A percentile compares a stretch with the other conserved stretches of the same genome.
phyloP scores from a whole-genome alignment of 2,113 vertebrate species.

The Atrichornis clamosus region DNA sequence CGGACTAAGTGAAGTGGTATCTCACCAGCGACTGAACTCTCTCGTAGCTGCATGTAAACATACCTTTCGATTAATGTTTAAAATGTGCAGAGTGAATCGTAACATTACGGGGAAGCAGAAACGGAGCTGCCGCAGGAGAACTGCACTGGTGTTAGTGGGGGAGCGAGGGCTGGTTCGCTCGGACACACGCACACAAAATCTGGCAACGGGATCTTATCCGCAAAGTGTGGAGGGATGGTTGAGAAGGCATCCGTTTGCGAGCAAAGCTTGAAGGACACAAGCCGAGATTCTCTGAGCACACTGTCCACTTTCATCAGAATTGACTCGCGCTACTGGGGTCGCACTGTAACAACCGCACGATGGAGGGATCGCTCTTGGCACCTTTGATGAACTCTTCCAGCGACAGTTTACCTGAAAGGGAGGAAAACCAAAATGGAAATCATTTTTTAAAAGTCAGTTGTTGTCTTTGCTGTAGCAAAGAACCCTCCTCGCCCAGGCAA shows the following conservation, averaged over 20 bases:
- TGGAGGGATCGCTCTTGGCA: slow-evolving; percentile 86
- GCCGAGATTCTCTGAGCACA: slow-evolving; percentile 58
- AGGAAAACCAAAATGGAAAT: background rate
- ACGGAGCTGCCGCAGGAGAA: slow-evolving; percentile 26
- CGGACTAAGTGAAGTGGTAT: background rate
- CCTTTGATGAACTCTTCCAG: slow-evolving; percentile 87
- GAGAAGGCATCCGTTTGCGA: slow-evolving; percentile 76
- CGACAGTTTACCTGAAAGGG: slow-evolving; percentile 76
- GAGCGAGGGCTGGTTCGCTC: slow-evolving; percentile 29
- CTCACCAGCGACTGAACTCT: background rate
- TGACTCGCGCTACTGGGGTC: slow-evolving; percentile 84
- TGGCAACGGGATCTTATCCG: slow-evolving; percentile 54
- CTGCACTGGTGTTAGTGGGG: slow-evolving; percentile 43
- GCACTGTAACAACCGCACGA: slow-evolving; percentile 83
- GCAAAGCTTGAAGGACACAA: slow-evolving; percentile 76
- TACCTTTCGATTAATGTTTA: slow-evolving; percentile 1
- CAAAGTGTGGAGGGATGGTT: slow-evolving; percentile 51
- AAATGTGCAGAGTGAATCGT: slow-evolving; percentile 19
- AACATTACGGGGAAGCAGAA: slow-evolving; percentile 1
- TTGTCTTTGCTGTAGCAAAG: background rate
- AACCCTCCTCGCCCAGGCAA: background rate
- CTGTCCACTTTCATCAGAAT: slow-evolving; percentile 74
- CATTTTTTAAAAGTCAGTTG: background rate
- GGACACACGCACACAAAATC: slow-evolving; percentile 25
- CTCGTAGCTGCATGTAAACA: slow-evolving; percentile 58